Percentiles rank a stretch among this genome's conserved stretches.
These are phyloP conservation scores for Aurelia sp. DNA, from an alignment of 30 jellyfish, hydroid and myxozoan species.

Conservation along the genomic window DNA sequence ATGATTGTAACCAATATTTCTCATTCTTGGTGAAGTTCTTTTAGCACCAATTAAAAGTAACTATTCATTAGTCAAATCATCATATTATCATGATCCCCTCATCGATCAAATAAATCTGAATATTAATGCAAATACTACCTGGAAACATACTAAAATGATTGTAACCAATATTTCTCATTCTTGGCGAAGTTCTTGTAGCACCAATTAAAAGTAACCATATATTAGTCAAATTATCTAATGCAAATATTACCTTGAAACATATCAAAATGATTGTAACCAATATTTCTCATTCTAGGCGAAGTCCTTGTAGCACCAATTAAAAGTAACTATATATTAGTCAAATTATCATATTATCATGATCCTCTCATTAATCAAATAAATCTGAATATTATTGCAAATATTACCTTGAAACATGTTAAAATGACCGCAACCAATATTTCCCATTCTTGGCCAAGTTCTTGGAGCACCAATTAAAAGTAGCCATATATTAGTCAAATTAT, in stretches of 20 bases:
- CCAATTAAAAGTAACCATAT: background rate
- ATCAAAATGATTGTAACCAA: too few species aligned
- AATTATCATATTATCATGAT: too few species aligned
- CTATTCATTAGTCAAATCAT: too few species aligned
- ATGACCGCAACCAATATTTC: background rate
- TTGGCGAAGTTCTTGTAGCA: background rate
- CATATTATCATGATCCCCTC: too few species aligned
- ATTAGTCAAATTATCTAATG: too few species aligned
- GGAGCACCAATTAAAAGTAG: background rate
- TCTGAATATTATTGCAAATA: background rate
- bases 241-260: background rate
- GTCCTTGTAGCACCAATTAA: too few species aligned
- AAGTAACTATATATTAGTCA: too few species aligned
- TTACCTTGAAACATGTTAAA: conserved; percentile 32
- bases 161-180: too few species aligned
- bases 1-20: too few species aligned
- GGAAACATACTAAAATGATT: background rate
- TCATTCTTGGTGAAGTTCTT: too few species aligned
- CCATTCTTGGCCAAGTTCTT: background rate
- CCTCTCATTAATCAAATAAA: background rate
- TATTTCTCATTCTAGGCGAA: too few species aligned
- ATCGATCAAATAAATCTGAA: background rate
- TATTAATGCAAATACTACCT: conserved; percentile 1
- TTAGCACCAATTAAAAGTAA: too few species aligned
- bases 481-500: background rate